A percentile compares a stretch with the other conserved stretches of the same genome.
These are phyloP conservation scores for Ylistrum balloti DNA, from an alignment of 1,140 invertebrate species.

Conservation along the genomic window DNA sequence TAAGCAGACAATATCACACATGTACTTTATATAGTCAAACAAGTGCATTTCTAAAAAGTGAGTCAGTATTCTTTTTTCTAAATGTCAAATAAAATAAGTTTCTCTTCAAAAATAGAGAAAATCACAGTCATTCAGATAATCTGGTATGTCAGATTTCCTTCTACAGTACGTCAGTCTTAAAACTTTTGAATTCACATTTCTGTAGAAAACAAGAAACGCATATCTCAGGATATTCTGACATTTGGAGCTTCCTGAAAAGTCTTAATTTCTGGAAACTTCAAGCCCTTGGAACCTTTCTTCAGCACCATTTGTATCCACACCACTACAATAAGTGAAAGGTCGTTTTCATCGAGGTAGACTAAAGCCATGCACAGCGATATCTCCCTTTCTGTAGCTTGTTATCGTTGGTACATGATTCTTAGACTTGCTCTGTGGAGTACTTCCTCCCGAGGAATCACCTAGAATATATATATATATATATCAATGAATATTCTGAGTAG, in stretches of 20 bases:
- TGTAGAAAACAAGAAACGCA: neutral
- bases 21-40: neutral
- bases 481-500: slow-evolving; percentile 42
- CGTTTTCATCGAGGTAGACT: slow-evolving; percentile 62
- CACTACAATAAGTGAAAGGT: neutral
- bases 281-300: neutral
- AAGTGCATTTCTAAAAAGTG: neutral
- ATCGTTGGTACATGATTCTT: slow-evolving; percentile 75
- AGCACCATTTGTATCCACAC: neutral
- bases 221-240: neutral
- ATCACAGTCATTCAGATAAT: neutral
- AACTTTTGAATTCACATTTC: neutral
- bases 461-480: no score
- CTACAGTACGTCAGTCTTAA: neutral
- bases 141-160: neutral
- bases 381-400: slow-evolving; percentile 76
- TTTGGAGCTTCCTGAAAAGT: neutral
- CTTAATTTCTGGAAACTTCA: neutral
- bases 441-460: slow-evolving; percentile 68
- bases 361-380: slow-evolving; percentile 78
- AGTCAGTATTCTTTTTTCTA: neutral
- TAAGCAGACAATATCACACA: neutral
- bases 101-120: neutral
- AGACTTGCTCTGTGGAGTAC: slow-evolving; percentile 71
- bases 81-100: neutral